These are phyloP conservation scores for Phragmatobia fuliginosa DNA, from an alignment of 2,888 invertebrate species.

Conservation along the genomic window DNA sequence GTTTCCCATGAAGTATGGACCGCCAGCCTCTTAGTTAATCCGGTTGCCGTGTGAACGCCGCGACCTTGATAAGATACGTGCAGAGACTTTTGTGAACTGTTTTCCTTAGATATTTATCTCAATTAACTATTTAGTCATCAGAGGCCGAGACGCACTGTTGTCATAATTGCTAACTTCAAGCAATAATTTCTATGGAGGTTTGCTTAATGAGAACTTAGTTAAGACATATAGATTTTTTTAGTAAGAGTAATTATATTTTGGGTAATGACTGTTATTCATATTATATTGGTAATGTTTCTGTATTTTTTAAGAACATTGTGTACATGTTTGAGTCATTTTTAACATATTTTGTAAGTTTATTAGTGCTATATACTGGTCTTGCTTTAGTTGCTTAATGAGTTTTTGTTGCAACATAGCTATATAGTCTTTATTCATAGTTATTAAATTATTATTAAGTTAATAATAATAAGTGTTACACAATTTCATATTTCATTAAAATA, in stretches of 20 bases:
- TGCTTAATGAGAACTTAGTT: conserved; percentile 21
- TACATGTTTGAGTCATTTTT: conserved; percentile 4
- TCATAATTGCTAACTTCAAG: conserved; percentile 17
- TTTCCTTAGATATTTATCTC: conserved; percentile 54
- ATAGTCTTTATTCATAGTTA: neutral
- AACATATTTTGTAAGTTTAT: neutral
- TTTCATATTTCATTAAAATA: neutral
- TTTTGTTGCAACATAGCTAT: conserved; percentile 1
- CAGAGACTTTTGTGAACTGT: conserved; percentile 55
- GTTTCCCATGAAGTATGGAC: conserved; percentile 57
- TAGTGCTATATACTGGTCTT: neutral
- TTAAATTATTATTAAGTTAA: neutral
- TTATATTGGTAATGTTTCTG: neutral
- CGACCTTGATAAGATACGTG: conserved; percentile 72
- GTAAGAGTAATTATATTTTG: neutral
- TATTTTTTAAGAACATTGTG: neutral
- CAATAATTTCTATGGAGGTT: neutral
- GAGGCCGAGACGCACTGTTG: conserved; percentile 16
- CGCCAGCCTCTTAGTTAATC: conserved; percentile 32
- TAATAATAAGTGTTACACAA: neutral
- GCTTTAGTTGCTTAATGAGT: conserved; percentile 8
- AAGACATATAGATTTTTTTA: neutral
- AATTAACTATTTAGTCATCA: conserved; percentile 44
- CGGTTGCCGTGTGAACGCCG: conserved; percentile 72
- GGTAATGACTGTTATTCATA: neutral